Evolutionary conservation across 2,113 vertebrate genomes (phyloP).

Genomic region (Sylvietta virens): DNA sequence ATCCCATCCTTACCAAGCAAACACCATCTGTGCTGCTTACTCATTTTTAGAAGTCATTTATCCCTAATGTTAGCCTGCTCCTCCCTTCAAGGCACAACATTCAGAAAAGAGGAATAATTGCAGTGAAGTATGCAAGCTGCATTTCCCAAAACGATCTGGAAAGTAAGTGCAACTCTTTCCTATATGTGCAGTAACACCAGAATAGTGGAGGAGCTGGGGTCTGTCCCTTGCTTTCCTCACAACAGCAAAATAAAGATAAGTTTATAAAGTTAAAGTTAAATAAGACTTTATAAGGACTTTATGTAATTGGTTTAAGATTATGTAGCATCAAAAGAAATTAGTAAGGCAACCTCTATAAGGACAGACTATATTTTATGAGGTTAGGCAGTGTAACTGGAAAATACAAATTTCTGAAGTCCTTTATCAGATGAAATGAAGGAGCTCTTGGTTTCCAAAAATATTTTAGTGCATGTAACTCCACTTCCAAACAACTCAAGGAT

Average conservation of each 20-base stretch:
- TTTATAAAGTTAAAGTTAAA: not conserved
- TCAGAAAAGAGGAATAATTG: not conserved
- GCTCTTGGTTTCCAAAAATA: not conserved
- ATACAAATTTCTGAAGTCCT: not conserved
- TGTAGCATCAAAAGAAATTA: not conserved
- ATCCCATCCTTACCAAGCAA: not conserved
- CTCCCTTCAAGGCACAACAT: not conserved
- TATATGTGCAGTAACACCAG: not conserved
- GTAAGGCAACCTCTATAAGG: not conserved
- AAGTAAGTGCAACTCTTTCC: not conserved
- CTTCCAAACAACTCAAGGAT: not conserved
- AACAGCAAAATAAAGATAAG: not conserved
- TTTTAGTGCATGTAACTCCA: not conserved
- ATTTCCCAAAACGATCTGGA: not conserved
- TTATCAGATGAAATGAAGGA: not conserved
- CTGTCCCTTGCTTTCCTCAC: not conserved
- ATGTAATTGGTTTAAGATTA: not conserved
- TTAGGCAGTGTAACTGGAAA: not conserved
- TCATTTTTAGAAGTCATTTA: not conserved
- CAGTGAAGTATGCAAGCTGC: not conserved
- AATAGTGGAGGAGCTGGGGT: not conserved
- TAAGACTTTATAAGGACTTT: not conserved
- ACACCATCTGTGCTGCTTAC: not conserved
- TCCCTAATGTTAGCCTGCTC: not conserved
- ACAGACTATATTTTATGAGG: not conserved